Percentiles rank a stretch among this genome's conserved stretches.
phyloP scores from a whole-genome alignment of 2,888 invertebrate species.

The Drosophila aldrichi region DNA sequence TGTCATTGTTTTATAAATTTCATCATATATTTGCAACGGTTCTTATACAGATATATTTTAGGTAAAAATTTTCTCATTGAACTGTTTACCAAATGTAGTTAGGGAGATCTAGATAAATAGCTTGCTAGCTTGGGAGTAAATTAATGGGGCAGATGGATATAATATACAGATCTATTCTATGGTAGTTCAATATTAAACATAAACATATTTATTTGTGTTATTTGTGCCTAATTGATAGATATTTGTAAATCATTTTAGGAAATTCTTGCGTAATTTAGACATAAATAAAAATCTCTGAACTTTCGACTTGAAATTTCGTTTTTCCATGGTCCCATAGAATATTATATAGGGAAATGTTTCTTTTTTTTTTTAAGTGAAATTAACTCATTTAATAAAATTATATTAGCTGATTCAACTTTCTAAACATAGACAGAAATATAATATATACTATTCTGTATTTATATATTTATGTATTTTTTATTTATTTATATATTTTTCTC shows the following conservation, averaged over 20 bases:
- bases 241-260: neutral
- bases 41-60: neutral
- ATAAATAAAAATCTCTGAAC: neutral
- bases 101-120: neutral
- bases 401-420: neutral
- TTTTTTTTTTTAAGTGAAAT: neutral
- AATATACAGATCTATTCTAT: neutral
- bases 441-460: neutral
- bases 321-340: neutral
- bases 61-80: neutral
- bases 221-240: neutral
- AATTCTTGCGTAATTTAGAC: neutral
- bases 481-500: neutral
- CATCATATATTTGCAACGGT: neutral
- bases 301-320: neutral
- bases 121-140: neutral
- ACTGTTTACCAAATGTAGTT: neutral
- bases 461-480: neutral
- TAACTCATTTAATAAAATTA: neutral
- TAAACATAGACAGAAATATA: neutral
- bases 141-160: neutral
- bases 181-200: neutral
- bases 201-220: slow-evolving; percentile 3
- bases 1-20: neutral
- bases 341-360: neutral